These are phyloP conservation scores for Aphrophora alni DNA, from an alignment of 2,888 invertebrate species.

Conservation along the genomic window DNA sequence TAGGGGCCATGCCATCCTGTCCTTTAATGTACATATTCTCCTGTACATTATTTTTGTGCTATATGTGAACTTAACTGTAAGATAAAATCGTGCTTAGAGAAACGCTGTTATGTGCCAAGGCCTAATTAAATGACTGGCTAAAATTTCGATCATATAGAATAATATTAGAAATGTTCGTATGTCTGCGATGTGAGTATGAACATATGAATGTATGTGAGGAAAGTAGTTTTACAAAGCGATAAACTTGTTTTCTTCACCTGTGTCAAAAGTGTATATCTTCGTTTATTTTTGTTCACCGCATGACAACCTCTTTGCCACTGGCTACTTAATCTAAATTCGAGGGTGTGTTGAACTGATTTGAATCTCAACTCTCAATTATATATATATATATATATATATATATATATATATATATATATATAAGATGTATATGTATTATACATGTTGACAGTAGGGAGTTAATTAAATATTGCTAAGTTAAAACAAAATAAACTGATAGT, in stretches of 20 bases:
- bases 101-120: conserved; percentile 6
- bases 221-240: not conserved
- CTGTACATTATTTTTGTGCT: not conserved
- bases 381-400: not conserved
- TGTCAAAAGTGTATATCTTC: not conserved
- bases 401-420: no score
- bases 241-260: not conserved
- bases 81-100: not conserved
- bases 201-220: not conserved
- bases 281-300: not conserved
- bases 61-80: conserved; percentile 4
- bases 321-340: not conserved
- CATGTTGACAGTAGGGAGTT: no score
- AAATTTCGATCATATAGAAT: conserved; percentile 2
- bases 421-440: no score
- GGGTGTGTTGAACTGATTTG: not conserved
- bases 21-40: conserved; percentile 25
- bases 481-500: no score
- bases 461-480: no score
- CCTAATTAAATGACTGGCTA: conserved; percentile 7
- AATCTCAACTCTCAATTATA: not conserved
- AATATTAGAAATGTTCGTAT: not conserved
- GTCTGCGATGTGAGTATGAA: not conserved
- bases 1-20: conserved; percentile 23
- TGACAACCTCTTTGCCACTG: not conserved